phyloP scores from a whole-genome alignment of 2,113 vertebrate genomes.

The Merops nubicus region DNA sequence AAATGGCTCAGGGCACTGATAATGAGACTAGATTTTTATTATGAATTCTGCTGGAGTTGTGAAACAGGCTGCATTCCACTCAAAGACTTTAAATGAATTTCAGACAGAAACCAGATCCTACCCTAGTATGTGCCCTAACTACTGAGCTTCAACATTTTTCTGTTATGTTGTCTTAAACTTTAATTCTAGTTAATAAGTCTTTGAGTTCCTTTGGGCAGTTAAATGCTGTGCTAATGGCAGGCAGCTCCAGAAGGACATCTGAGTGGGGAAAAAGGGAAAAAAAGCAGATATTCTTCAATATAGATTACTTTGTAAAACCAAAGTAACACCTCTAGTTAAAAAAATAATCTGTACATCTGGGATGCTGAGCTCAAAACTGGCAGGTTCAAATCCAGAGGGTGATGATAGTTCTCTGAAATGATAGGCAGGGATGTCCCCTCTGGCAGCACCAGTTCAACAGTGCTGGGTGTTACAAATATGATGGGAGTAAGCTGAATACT shows the following conservation, averaged over 20 bases:
- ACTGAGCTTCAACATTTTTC: background rate
- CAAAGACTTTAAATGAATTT: slow-evolving; percentile 1
- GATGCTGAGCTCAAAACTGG: background rate
- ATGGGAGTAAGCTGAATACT: background rate
- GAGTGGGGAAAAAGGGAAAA: background rate
- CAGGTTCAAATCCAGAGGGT: background rate
- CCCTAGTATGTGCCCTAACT: background rate
- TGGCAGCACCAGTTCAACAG: background rate
- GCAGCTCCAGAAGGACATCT: background rate
- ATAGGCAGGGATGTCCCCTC: background rate
- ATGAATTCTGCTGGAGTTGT: background rate
- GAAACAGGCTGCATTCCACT: background rate
- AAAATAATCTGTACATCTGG: background rate
- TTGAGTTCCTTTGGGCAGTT: background rate
- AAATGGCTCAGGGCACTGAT: background rate
- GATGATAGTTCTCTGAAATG: background rate
- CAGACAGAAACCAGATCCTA: background rate
- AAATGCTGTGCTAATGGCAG: background rate
- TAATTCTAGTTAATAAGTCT: background rate
- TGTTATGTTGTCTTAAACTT: background rate
- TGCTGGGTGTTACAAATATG: background rate
- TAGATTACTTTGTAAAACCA: background rate
- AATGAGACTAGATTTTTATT: slow-evolving; percentile 8
- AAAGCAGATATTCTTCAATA: background rate
- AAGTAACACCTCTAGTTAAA: background rate